A percentile compares a stretch with the other conserved stretches of the same genome.
These are phyloP conservation scores for Micronycteris hirsuta DNA, from an alignment of 2,113 vertebrate species.

Conservation along the genomic window DNA sequence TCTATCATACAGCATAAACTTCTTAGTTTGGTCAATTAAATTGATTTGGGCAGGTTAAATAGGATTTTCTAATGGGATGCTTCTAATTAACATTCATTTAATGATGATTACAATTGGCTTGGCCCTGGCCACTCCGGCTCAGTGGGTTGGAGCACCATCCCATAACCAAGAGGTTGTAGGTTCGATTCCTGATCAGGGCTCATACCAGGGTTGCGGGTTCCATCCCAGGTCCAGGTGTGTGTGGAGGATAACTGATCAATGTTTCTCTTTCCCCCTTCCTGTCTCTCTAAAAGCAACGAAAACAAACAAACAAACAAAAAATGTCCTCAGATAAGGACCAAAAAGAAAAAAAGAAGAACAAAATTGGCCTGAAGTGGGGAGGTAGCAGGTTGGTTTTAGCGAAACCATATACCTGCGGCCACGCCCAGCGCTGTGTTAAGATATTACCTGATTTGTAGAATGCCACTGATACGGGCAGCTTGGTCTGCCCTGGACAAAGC, in stretches of 20 bases:
- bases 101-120: no score
- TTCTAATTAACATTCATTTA: slow-evolving; percentile 36
- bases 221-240: no score
- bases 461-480: neutral
- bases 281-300: no score
- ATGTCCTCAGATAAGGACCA: no score
- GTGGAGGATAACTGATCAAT: no score
- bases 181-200: no score
- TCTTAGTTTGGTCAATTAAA: slow-evolving; percentile 15
- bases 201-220: no score
- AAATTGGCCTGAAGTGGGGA: slow-evolving; percentile 1
- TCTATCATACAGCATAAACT: neutral
- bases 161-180: no score
- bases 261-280: no score
- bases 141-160: no score
- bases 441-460: slow-evolving; percentile 50
- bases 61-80: slow-evolving; percentile 12
- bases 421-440: neutral
- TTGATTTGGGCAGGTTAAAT: slow-evolving; percentile 35
- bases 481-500: neutral
- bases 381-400: neutral
- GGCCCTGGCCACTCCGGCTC: no score
- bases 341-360: neutral
- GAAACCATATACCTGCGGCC: neutral
- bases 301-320: no score